These are phyloP conservation scores for Seira ritae DNA, from an alignment of 2,888 invertebrate species.

Conservation along the genomic window DNA sequence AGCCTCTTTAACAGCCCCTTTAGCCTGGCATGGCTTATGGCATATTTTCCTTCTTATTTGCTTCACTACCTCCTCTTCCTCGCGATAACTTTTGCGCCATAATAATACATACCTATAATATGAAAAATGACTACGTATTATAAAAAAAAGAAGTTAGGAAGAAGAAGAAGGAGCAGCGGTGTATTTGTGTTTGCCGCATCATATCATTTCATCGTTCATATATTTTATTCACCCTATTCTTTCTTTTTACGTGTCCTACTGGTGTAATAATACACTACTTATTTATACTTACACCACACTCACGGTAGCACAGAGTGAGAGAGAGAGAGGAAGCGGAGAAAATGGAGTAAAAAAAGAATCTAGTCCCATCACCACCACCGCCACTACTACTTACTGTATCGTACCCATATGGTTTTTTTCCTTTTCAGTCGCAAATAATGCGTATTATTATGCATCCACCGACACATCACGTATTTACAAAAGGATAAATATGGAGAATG, in stretches of 20 bases:
- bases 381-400: conserved; percentile 14
- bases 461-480: conserved; percentile 22
- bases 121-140: neutral
- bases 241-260: conserved; percentile 8
- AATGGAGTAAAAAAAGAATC: conserved; percentile 21
- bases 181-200: conserved; percentile 65
- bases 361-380: conserved; percentile 33
- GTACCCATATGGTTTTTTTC: conserved; percentile 58
- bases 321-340: neutral
- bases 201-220: conserved; percentile 64
- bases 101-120: conserved; percentile 49
- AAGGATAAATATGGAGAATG: no score
- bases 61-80: conserved; percentile 24
- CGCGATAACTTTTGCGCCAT: conserved; percentile 54
- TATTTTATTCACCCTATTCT: conserved; percentile 55
- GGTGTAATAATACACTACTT: conserved; percentile 20
- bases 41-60: conserved; percentile 1
- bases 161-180: conserved; percentile 25
- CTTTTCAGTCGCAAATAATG: conserved; percentile 46
- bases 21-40: no score
- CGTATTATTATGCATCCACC: conserved; percentile 30
- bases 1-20: conserved; percentile 57
- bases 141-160: neutral
- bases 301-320: conserved; percentile 17
- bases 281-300: no score